Evolutionary conservation across 2,888 invertebrate species (phyloP).

Genomic region (Ochlodes sylvanus): DNA sequence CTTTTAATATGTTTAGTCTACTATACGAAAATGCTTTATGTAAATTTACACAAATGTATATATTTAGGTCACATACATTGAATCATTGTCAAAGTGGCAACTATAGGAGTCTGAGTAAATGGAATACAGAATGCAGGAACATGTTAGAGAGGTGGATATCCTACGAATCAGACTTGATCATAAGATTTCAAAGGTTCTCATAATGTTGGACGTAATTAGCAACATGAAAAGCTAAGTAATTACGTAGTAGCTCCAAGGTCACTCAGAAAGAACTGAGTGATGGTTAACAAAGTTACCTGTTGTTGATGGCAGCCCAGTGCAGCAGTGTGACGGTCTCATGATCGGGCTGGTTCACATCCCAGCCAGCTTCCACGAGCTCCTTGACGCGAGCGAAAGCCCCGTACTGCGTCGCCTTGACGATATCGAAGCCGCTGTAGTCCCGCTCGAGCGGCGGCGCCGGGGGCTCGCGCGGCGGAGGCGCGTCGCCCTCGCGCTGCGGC

Average conservation of each 20-base stretch:
- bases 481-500: constrained; percentile 86
- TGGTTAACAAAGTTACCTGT: constrained; percentile 81
- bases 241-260: background rate
- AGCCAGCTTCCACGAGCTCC: constrained; percentile 95
- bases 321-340: constrained; percentile 97
- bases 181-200: background rate
- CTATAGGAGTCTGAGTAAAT: no score
- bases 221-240: background rate
- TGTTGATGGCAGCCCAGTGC: constrained; percentile 99
- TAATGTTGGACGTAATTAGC: background rate
- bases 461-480: constrained; percentile 86
- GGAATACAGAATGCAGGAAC: no score
- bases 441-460: constrained; percentile 84
- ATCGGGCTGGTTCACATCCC: constrained; percentile 97
- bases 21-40: no score
- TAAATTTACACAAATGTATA: no score
- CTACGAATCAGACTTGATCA: background rate
- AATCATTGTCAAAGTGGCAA: no score
- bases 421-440: constrained; percentile 94
- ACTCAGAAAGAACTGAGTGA: background rate
- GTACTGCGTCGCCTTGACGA: constrained; percentile 98
- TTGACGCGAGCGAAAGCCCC: constrained; percentile 93
- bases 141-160: no score
- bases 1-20: no score
- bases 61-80: no score